Percentiles rank a stretch among this genome's conserved stretches.
Conservation (phyloP, 1,140 invertebrate genomes). For the Leptestheria dahalacensis region DNA sequence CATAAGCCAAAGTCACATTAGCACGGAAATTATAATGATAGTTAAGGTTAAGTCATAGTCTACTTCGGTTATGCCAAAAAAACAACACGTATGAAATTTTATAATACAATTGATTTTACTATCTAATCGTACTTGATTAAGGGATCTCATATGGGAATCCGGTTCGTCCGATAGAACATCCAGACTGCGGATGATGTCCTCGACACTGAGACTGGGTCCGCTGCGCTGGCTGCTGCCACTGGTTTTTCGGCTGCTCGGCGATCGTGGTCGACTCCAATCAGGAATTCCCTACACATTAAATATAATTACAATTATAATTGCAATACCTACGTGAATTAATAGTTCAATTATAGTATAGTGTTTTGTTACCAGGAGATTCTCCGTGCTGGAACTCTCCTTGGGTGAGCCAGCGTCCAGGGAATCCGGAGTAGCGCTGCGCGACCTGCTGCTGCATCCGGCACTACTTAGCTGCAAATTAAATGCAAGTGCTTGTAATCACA, state of each 20-base stretch:
- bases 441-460: slow-evolving; percentile 1
- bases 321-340: not conserved
- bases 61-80: no score
- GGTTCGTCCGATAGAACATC: not conserved
- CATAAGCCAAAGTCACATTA: no score
- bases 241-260: not conserved
- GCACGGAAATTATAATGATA: no score
- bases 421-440: slow-evolving; percentile 2
- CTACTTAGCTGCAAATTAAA: not conserved
- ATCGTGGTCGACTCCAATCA: not conserved
- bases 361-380: not conserved
- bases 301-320: not conserved
- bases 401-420: slow-evolving; percentile 1
- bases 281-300: not conserved
- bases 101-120: no score
- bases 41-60: no score
- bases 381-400: not conserved
- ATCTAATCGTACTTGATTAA: no score
- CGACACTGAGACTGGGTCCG: not conserved
- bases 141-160: no score
- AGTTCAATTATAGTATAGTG: not conserved
- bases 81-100: no score
- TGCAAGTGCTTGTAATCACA: no score
- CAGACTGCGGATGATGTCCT: not conserved
- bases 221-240: not conserved